Evolutionary conservation across 2,797 vertebrate genomes (phyloP), one percentile per base, ranked within the genome.

Genomic region (Notoglanidium macrostoma): DNA sequence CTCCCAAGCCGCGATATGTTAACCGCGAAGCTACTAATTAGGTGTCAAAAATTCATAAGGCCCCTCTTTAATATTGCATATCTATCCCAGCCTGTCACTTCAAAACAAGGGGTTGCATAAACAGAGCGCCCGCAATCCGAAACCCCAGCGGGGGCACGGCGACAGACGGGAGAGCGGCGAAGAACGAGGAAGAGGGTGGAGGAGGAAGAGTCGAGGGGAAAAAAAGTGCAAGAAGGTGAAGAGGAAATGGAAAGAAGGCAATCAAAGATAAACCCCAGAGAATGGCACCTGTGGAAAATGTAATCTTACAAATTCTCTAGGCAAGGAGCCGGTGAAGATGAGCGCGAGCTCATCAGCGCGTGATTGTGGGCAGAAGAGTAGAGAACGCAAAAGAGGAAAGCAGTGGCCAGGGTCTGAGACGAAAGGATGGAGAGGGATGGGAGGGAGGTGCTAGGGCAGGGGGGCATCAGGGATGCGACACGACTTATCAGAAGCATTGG

Each of bases 31-130:
- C 96, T 93, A 97, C 97, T 99, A 98, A 99, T 99, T 99, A 98
- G 97, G 97, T 98, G 98, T 99, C 98, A 99, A 98, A 99, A 98
- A 99, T 98, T 98, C 97, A 98, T 98, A 98, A 98, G 97, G 92
- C 92, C 96, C 94, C 97, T 98, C 96, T 99, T 99, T 99, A 99
- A 98, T 99, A 98, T 99, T 99, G 97, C 97, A 99, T 98, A 98
- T 97, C 95, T 95, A 97, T 98, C 97, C 96, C 93, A 94, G 90
- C 97, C 96, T 98, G 96, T 97, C 97, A 97, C 97, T 98, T 97
- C 97, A 97, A 97, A 98, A 97, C 97, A 97, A 98, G 97, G 95
- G 95, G 94, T 95, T 96, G 97, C 97, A 98, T 97, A 98, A 97
- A 98, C 97, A 98, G 96, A 96, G 96, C 96, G 94, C 96, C 96